A percentile compares a stretch with the other conserved stretches of the same genome.
phyloP scores from a whole-genome alignment of 1,140 invertebrate species.

The Lerema accius region DNA sequence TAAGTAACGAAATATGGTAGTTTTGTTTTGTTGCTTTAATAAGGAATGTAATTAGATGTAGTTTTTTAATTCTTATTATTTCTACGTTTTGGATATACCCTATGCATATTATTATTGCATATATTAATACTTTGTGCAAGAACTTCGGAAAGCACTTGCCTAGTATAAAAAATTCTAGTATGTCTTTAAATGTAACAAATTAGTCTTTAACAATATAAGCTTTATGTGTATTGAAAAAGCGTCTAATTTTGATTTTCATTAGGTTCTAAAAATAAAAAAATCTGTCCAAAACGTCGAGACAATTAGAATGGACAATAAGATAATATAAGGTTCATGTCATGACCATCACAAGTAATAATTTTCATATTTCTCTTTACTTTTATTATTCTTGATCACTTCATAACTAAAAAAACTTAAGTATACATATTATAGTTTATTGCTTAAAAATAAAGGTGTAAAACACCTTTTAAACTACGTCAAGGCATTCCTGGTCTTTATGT shows the following conservation, averaged over 20 bases:
- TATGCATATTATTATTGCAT: too few relatives aligned
- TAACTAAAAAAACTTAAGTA: background rate
- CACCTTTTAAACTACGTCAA: constrained; percentile 7
- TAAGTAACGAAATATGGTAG: constrained; percentile 32
- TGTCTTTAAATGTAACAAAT: too few relatives aligned
- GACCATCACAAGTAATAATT: constrained; percentile 1
- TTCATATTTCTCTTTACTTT: background rate
- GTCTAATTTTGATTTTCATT: background rate
- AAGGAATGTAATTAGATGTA: background rate
- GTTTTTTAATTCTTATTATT: background rate
- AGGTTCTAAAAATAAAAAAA: constrained; percentile 10
- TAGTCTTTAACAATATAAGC: too few relatives aligned
- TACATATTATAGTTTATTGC: constrained; percentile 1
- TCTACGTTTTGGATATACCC: background rate
- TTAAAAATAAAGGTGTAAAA: constrained; percentile 5
- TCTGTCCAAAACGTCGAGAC: constrained; percentile 8
- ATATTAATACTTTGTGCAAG: too few relatives aligned
- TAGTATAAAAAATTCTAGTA: too few relatives aligned
- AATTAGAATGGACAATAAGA: background rate
- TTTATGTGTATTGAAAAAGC: background rate
- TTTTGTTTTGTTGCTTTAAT: constrained; percentile 17
- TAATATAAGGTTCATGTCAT: constrained; percentile 5
- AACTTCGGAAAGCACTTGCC: too few relatives aligned
- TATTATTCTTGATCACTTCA: constrained; percentile 16
- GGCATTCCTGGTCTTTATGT: constrained; percentile 7